Conservation (phyloP, 2,888 invertebrate species). For the Yponomeuta malinellus region DNA sequence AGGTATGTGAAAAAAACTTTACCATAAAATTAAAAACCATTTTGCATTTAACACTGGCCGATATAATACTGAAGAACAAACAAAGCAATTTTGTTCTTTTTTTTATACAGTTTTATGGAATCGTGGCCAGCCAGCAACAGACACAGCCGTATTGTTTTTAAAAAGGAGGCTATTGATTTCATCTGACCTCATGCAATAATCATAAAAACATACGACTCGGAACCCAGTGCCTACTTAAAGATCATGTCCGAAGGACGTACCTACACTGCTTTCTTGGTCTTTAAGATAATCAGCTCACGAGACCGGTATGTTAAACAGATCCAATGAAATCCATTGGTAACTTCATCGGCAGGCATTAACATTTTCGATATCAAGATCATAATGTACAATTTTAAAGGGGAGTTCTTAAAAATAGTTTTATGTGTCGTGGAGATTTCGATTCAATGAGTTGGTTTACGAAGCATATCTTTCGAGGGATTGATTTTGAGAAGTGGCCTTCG, state of each 20-base stretch:
- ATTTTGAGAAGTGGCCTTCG: too few relatives aligned
- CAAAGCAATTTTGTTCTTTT: background rate
- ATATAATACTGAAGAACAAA: background rate
- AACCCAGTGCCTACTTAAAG: background rate
- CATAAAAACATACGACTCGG: background rate
- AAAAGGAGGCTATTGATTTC: background rate
- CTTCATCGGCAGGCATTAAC: background rate
- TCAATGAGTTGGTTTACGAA: too few relatives aligned
- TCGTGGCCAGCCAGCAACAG: background rate
- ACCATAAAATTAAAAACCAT: too few relatives aligned
- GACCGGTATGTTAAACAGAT: slow-evolving; percentile 1
- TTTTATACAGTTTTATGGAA: background rate
- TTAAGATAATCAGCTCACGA: slow-evolving; percentile 1
- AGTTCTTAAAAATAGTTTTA: background rate
- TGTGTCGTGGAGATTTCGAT: background rate
- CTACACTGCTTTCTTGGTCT: background rate
- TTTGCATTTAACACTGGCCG: background rate
- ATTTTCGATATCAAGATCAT: background rate
- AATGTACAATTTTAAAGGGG: background rate
- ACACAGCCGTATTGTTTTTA: too few relatives aligned
- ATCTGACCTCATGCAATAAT: slow-evolving; percentile 3
- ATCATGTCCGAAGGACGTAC: background rate
- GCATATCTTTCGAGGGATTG: too few relatives aligned
- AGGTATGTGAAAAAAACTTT: too few relatives aligned
- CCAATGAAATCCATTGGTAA: background rate